Conservation (phyloP, 2,797 vertebrate species). For the Lagodon rhomboides region DNA sequence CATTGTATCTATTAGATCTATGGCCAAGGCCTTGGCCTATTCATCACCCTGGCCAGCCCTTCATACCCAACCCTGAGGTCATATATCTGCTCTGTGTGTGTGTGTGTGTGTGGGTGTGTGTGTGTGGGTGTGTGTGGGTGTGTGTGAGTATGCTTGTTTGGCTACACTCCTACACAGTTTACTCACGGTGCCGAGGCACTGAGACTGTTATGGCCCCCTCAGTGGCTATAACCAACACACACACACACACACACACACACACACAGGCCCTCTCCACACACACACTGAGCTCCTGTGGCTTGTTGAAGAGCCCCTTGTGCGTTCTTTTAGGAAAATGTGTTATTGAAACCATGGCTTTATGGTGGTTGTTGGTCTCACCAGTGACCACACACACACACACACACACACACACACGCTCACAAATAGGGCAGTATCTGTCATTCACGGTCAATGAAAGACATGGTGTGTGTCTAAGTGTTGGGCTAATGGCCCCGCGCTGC, state of each 20-base stretch:
- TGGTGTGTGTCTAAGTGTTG: constrained; percentile 74
- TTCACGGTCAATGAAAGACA: constrained; percentile 76
- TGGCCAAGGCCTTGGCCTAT: constrained; percentile 70
- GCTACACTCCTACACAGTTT: constrained; percentile 71
- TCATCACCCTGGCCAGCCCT: constrained; percentile 67
- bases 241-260: constrained; percentile 38
- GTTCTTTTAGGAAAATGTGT: constrained; percentile 71
- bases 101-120: constrained; percentile 40
- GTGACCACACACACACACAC: constrained; percentile 34
- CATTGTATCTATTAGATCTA: constrained; percentile 73
- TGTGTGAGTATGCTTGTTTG: constrained; percentile 50
- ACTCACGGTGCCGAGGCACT: constrained; percentile 65
- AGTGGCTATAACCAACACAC: constrained; percentile 62
- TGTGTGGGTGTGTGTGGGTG: constrained; percentile 19
- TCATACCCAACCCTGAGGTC: constrained; percentile 63
- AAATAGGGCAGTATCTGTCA: constrained; percentile 50
- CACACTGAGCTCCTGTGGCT: constrained; percentile 36
- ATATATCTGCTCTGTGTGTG: constrained; percentile 60
- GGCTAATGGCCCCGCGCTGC: constrained; percentile 71
- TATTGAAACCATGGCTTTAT: constrained; percentile 71
- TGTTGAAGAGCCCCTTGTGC: constrained; percentile 67
- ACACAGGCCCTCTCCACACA: constrained; percentile 7
- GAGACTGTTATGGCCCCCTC: constrained; percentile 70
- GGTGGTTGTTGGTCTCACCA: constrained; percentile 56
- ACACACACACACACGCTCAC: constrained; percentile 26